Conservation (phyloP, 1,140 invertebrate species). For the Zaprionus inermis region DNA sequence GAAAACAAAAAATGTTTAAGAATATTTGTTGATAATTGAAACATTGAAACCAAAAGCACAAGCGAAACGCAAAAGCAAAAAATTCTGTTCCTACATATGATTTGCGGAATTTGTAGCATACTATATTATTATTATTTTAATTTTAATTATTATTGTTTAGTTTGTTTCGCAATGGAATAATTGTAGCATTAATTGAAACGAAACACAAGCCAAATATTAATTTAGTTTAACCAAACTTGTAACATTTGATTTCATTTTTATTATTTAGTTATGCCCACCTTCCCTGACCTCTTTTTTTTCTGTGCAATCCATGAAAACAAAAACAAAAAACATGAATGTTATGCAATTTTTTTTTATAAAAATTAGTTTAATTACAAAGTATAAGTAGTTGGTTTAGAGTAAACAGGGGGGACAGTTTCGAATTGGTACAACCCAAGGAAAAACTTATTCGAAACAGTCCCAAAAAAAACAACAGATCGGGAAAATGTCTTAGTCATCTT, state of each 20-base stretch:
- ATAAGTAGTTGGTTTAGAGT: constrained; percentile 31
- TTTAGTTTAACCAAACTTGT: constrained; percentile 27
- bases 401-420: constrained; percentile 7
- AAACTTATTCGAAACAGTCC: not conserved
- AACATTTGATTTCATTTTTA: constrained; percentile 27
- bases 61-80: constrained; percentile 16
- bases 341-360: constrained; percentile 24
- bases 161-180: constrained; percentile 13
- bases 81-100: constrained; percentile 19
- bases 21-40: constrained; percentile 61
- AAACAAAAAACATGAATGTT: constrained; percentile 8
- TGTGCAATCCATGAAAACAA: constrained; percentile 36
- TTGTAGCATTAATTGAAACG: constrained; percentile 14
- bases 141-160: constrained; percentile 16
- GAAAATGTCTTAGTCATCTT: constrained; percentile 31
- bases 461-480: not conserved
- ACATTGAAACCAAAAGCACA: constrained; percentile 53
- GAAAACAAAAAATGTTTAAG: constrained; percentile 21
- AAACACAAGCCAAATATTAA: constrained; percentile 73
- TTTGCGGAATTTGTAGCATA: constrained; percentile 3
- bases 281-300: not conserved
- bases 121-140: constrained; percentile 8
- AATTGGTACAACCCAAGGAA: not conserved
- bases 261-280: not conserved
- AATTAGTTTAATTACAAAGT: constrained; percentile 15